These are phyloP conservation scores for Synergus umbraculus DNA, from an alignment of 2,888 invertebrate species.

Conservation along the genomic window DNA sequence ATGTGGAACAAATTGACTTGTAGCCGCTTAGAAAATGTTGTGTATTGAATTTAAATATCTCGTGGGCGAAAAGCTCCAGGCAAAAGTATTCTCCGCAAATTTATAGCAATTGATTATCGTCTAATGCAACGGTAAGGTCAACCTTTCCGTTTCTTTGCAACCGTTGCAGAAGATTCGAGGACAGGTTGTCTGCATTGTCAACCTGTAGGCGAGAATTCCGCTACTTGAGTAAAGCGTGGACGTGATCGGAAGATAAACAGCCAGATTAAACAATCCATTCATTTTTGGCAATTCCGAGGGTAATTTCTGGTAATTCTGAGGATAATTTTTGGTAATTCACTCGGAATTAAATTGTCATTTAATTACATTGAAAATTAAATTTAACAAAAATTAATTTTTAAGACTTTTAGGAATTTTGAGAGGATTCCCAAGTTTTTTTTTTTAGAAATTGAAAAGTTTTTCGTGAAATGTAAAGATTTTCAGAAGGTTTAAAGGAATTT, in stretches of 20 bases:
- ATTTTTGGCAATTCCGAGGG: too few species aligned
- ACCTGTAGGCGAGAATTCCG: constrained; percentile 53
- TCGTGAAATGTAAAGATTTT: too few species aligned
- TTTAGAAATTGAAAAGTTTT: too few species aligned
- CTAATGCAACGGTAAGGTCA: constrained; percentile 11
- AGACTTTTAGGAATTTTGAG: too few species aligned
- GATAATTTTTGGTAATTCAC: too few species aligned
- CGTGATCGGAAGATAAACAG: not conserved
- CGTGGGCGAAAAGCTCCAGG: constrained; percentile 4
- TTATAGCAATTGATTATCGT: constrained; percentile 11
- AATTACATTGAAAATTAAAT: too few species aligned
- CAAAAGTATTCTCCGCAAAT: constrained; percentile 14
- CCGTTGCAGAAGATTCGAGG: constrained; percentile 20
- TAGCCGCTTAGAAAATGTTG: constrained; percentile 1
- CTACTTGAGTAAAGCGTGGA: constrained; percentile 20
- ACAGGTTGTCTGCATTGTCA: constrained; percentile 45
- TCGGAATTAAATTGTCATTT: too few species aligned
- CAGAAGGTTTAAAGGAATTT: too few species aligned
- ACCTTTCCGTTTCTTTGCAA: constrained; percentile 21
- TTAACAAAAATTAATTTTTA: too few species aligned
- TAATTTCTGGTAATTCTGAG: too few species aligned
- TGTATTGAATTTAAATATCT: not conserved
- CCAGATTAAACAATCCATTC: too few species aligned
- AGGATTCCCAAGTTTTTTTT: too few species aligned
- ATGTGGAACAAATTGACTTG: constrained; percentile 19